Evolutionary conservation across 2,888 invertebrate genomes (phyloP), one percentile per base, ranked within the genome.

Genomic region (Drosophila bunnanda): DNA sequence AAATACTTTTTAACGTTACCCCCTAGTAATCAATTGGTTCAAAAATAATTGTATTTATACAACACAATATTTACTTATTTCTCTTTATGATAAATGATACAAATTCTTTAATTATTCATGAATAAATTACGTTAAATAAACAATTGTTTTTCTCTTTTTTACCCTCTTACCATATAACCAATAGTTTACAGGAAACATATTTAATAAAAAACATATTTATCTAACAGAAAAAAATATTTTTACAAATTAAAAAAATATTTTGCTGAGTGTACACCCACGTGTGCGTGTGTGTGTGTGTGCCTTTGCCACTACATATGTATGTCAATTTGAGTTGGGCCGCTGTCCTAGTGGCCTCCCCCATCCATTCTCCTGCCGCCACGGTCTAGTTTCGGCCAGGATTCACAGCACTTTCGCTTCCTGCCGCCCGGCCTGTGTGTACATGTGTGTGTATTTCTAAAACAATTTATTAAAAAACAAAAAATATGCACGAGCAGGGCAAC

Each of bases 401-500:
- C 39, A 9, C 44, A 36, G 69, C n/a, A 52, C 76, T 58, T 64
- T 72, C 50, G 57, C 50, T 76, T 64, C 30, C 60, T 52, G 52
- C 48, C 38, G 13, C 38, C 55, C 36, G 17, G 22, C 28, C 10
- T 22, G n/a, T n/a, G n/a, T n/a, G 38, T 30, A 38, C 20, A n/a
- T 30, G 62, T 20, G 62, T 71, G 62, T 20, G 62, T 71, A 76
- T 82, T 74, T 82, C 86, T 88, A 85, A 83, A 89, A 88, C 83
- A 83, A 83, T 83, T 89, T 87, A 84, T 84, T 88, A 82, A 71
- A 78, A 69, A 79, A 82, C 84, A 74, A 70, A 61, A 55, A 74
- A 25, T 60, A 44, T 41, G 34, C 43, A 32, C 12, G 44, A 28
- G 44, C 17, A 8, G 48, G 30, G 71, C 38, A 13, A 28, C 32